Evolutionary conservation across 37 sponge, comb jelly and placozoan species (phyloP).

Genomic region (Crambe crambe): DNA sequence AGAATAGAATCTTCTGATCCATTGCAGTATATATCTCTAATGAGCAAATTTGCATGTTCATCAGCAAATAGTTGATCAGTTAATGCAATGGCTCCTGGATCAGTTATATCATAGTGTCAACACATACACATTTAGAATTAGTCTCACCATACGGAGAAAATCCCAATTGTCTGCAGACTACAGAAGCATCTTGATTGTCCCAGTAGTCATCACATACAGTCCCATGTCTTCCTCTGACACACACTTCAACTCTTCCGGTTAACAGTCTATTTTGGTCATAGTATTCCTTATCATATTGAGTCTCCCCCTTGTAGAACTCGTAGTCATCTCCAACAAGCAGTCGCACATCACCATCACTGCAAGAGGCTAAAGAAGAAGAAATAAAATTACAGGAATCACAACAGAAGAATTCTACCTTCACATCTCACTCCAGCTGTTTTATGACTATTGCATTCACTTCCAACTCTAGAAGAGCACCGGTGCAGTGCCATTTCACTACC

Average conservation of each 20-base stretch:
- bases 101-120: too few species aligned
- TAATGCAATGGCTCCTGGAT: conserved; percentile 13
- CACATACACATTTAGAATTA: too few species aligned
- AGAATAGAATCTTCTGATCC: conserved; percentile 19
- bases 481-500: conserved; percentile 21
- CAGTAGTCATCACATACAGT: conserved; percentile 35
- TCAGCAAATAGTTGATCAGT: conserved; percentile 5
- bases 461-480: too few species aligned
- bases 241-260: conserved; percentile 44
- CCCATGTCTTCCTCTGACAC: conserved; percentile 27
- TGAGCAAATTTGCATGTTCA: background rate
- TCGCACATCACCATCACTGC: too few species aligned
- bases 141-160: conserved; percentile 58
- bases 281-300: background rate
- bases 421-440: conserved; percentile 38
- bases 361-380: too few species aligned
- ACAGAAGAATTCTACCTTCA: too few species aligned
- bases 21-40: conserved; percentile 22
- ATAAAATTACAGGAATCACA: too few species aligned
- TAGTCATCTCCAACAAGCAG: conserved; percentile 16
- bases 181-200: conserved; percentile 42
- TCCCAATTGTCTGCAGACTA: conserved; percentile 47
- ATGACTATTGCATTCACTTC: conserved; percentile 12
- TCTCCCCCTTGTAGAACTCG: conserved; percentile 5
- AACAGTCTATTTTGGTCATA: conserved; percentile 15